Evolutionary conservation across 2,888 invertebrate species (phyloP), one percentile per base, ranked within the genome.

Genomic region (Malacosoma neustria): DNA sequence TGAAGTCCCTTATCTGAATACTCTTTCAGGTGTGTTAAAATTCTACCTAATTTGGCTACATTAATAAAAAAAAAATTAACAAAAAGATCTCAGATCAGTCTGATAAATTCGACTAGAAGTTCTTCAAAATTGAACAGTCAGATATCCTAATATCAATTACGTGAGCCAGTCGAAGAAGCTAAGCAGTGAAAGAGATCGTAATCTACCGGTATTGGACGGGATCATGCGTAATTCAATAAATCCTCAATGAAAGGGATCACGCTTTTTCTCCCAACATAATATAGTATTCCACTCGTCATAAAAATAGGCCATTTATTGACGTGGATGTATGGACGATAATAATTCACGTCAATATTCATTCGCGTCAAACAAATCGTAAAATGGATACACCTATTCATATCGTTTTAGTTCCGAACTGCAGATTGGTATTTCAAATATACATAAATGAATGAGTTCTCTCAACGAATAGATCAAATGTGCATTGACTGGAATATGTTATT

Each of bases 351-450:
- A 56, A 63, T 67, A 70, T 72, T 69, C 65, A 70, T 71, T 58
- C 61, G 54, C 59, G 65, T 72, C 72, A 69, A 65, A 70, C 69
- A 67, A 71, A 74, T 72, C 70, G 70, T 72, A 62, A 72, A 71
- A 67, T 58, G 61, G 61, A 52, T 22, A 9, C 22, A n/a, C 41
- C 9, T 43, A 42, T 41, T 36, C 48, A 48, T 44, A 42, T 46
- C 40, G 40, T 55, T 55, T 51, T 45, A 46, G 46, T 48, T 53
- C 45, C 46, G 46, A 51, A 52, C 49, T 50, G 48, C 9, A 22
- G 22, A 22, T 22, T n/a, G 2, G 22, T 7, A 22, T 22, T 22
- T 22, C 22, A 22, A 22, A 22, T 7, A 22, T n/a, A n/a, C n/a
- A n/a, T n/a, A n/a, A n/a, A n/a, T n/a, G n/a, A n/a, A n/a, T n/a